Percentiles rank a stretch among this genome's conserved stretches.
These are phyloP conservation scores for Apotomis betuletana DNA, from an alignment of 2,888 invertebrate genomes.

Conservation along the genomic window DNA sequence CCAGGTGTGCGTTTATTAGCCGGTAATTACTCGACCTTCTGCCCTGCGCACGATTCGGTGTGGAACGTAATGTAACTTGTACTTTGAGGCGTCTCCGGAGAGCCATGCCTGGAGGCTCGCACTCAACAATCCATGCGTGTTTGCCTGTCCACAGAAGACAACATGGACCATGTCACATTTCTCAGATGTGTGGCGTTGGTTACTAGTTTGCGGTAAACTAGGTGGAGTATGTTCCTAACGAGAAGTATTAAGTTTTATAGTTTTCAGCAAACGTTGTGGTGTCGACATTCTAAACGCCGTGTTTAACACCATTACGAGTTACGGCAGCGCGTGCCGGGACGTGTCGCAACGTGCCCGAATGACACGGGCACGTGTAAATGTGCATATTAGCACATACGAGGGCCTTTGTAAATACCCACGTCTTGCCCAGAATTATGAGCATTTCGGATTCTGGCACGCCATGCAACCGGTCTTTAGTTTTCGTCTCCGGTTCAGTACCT, in stretches of 20 bases:
- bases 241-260: too few species aligned
- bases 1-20: conserved; percentile 26
- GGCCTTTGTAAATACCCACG: not conserved
- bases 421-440: too few species aligned
- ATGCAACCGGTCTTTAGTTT: too few species aligned
- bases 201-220: not conserved
- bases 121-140: too few species aligned
- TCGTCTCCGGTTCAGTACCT: too few species aligned
- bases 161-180: too few species aligned
- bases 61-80: not conserved
- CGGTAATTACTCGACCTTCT: conserved; percentile 20
- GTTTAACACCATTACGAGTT: conserved; percentile 18
- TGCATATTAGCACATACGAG: too few species aligned
- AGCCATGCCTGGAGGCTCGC: not conserved
- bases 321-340: conserved; percentile 13
- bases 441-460: too few species aligned
- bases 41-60: conserved; percentile 25
- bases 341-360: conserved; percentile 22
- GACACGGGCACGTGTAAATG: not conserved
- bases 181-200: too few species aligned
- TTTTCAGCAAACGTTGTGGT: not conserved
- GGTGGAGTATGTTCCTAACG: not conserved
- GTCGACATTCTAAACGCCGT: conserved; percentile 20
- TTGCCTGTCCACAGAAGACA: too few species aligned
- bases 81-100: conserved; percentile 4